phyloP scores from a whole-genome alignment of 2,113 vertebrate species.

The Carassius gibelio region DNA sequence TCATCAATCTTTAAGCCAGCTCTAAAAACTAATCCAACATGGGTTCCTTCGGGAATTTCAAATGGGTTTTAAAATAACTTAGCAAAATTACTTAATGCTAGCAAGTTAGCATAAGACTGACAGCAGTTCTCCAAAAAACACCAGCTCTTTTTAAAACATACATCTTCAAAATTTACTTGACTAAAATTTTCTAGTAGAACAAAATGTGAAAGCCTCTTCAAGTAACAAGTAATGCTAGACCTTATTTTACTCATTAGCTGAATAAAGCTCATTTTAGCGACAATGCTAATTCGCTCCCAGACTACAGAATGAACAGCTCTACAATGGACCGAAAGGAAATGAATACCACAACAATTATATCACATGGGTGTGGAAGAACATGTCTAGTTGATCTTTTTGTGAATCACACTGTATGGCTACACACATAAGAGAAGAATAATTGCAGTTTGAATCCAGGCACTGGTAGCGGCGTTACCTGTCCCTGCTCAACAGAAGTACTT shows the following conservation, averaged over 20 bases:
- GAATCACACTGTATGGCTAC: background rate
- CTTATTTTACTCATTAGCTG: background rate
- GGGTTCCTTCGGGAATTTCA: background rate
- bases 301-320: background rate
- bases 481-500: slow-evolving; percentile 40
- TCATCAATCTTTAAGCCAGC: background rate
- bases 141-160: background rate
- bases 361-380: slow-evolving; percentile 2
- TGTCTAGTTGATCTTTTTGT: slow-evolving; percentile 28
- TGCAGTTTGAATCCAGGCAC: background rate
- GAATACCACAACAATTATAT: slow-evolving; percentile 16
- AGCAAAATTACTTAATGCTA: background rate
- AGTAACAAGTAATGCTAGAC: background rate
- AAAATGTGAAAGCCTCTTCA: background rate
- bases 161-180: background rate
- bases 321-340: slow-evolving; percentile 11
- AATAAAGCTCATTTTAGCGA: background rate
- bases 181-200: background rate
- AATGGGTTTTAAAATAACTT: background rate
- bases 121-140: background rate
- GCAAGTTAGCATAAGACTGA: background rate
- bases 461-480: background rate
- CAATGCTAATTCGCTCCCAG: background rate
- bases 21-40: background rate
- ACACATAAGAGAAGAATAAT: slow-evolving; percentile 14